Conservation (phyloP, 2,113 vertebrate genomes). For the Catharus bicknelli region DNA sequence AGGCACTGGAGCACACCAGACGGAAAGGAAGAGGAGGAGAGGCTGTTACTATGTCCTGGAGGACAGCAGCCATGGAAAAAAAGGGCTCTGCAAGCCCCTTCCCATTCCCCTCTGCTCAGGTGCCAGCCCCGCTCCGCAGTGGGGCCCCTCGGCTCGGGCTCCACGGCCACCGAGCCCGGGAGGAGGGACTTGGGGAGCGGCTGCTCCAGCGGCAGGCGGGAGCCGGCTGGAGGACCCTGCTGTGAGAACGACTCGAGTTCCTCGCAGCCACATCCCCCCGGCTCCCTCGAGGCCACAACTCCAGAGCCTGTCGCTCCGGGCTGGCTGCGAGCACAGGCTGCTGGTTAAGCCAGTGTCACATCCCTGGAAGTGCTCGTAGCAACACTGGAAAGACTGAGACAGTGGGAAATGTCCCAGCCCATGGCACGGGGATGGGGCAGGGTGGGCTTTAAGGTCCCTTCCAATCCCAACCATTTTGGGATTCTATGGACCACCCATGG, state of each 20-base stretch:
- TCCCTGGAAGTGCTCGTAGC: not conserved
- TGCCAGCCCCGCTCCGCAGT: not conserved
- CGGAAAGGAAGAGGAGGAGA: not conserved
- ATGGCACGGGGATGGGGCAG: accelerated
- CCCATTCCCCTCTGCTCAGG: not conserved
- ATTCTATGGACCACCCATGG: not conserved
- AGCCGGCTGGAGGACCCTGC: not conserved
- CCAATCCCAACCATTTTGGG: not conserved
- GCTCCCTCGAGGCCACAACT: not conserved
- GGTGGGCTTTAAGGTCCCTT: not conserved
- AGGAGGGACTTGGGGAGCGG: conserved; percentile 15
- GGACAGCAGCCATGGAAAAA: accelerated
- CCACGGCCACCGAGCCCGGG: not conserved
- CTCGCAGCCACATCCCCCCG: not conserved
- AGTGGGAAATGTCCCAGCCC: not conserved
- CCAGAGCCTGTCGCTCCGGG: not conserved
- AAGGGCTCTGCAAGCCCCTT: not conserved
- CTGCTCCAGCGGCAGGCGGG: not conserved
- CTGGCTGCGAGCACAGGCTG: not conserved
- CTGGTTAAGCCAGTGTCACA: not conserved
- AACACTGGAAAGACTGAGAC: not conserved
- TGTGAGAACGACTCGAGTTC: not conserved
- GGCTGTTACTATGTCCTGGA: accelerated
- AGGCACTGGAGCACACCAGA: not conserved
- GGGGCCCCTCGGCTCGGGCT: not conserved